These are phyloP conservation scores for Tipula vernalis DNA, from an alignment of 2,888 invertebrate species.

Conservation along the genomic window DNA sequence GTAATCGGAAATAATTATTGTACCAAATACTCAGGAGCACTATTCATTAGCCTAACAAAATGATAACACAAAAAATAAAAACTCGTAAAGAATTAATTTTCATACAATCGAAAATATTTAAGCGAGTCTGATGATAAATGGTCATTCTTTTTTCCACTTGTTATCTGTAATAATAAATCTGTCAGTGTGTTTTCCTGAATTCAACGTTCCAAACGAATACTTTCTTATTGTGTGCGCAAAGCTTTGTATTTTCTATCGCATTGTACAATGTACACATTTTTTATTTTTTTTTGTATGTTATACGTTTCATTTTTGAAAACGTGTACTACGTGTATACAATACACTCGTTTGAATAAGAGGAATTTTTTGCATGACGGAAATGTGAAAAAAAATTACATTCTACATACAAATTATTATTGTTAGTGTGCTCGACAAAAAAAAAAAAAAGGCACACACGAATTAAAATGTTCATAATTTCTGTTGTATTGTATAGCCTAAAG, in stretches of 20 bases:
- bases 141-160: background rate
- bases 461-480: background rate
- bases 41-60: background rate
- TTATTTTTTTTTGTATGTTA: background rate
- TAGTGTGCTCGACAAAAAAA: background rate
- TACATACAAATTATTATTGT: background rate
- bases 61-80: background rate
- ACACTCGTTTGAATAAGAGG: background rate
- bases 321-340: too few relatives aligned
- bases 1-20: background rate
- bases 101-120: background rate
- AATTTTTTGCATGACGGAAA: background rate
- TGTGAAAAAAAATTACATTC: background rate
- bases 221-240: background rate
- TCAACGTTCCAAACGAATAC: background rate
- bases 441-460: background rate
- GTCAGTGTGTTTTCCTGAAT: background rate
- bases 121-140: background rate
- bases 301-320: background rate
- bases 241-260: background rate
- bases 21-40: background rate
- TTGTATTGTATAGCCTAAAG: background rate
- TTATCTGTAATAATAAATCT: background rate
- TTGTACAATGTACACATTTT: background rate
- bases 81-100: background rate